Evolutionary conservation across 1,140 invertebrate species (phyloP), one percentile per base, ranked within the genome.

Genomic region (Drosophila sucinea): DNA sequence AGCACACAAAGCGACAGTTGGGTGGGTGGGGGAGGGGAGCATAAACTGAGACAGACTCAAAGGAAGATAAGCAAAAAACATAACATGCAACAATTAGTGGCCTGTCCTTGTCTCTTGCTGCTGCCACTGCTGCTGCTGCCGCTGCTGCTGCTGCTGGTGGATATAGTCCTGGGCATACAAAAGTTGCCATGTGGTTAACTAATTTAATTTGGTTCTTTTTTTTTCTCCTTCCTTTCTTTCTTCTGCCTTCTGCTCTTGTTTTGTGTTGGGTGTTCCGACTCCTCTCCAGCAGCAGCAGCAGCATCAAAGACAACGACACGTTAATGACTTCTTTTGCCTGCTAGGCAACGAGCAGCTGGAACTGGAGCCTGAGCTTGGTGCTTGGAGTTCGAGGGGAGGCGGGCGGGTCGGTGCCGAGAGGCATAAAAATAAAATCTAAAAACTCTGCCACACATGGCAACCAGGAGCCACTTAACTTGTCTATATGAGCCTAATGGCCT

Each of bases 401-500:
- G 17, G 17, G 17, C 17, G 17, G 17, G 17, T 0, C 17, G 44
- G 55, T 30, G 30, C 40, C 7, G 63, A 60, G 56, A 89, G 84
- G 77, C 83, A 84, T 83, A 81, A 73, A 74, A 89, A 89, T 84
- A 80, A 80, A 87, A 82, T 89, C 83, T 89, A 87, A 87, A 87
- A 84, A 81, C 76, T 58, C 56, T 70, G 58, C 66, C 72, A 82
- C 82, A 81, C 66, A 87, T 71, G 77, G 80, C 70, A 57, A 40
- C 66, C 73, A 77, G 73, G 70, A 91, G 89, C 89, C 89, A 91
- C 89, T 91, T 91, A 91, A 85, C 89, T 91, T 91, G 89, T 91
- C 89, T 91, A 89, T 91, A 89, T 89, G 89, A 85, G 89, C 89
- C 84, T 91, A 91, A 91, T 91, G 89, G 81, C 79, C 89, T 91